Evolutionary conservation across 2,113 vertebrate genomes (phyloP).

Genomic region (Psephotus haematonotus): DNA sequence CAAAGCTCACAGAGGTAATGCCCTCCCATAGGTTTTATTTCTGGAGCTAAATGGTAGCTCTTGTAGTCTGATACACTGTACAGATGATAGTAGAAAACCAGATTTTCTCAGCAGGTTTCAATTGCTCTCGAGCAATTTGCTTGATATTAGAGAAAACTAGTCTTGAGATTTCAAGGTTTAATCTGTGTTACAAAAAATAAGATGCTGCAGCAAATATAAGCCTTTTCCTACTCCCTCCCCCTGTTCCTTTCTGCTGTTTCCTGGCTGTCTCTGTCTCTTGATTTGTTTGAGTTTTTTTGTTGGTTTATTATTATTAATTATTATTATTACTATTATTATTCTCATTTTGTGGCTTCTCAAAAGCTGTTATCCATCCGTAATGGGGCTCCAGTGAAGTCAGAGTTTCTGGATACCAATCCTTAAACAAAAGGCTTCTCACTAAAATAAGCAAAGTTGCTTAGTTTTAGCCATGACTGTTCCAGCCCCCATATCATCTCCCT

Average conservation of each 20-base stretch:
- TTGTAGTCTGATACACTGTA: not conserved
- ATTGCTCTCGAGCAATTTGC: not conserved
- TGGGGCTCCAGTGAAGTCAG: not conserved
- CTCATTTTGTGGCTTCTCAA: not conserved
- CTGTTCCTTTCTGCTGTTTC: not conserved
- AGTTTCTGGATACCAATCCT: not conserved
- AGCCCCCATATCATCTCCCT: not conserved
- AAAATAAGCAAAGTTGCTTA: not conserved
- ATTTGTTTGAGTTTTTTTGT: not conserved
- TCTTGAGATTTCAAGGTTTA: not conserved
- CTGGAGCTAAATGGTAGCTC: not conserved
- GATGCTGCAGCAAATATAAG: not conserved
- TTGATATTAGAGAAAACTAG: not conserved
- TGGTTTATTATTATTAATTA: not conserved
- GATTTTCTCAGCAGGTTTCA: not conserved
- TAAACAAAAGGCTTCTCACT: not conserved
- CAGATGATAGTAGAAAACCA: not conserved
- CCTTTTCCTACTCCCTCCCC: not conserved
- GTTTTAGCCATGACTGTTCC: not conserved
- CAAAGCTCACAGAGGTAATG: rapidly evolving
- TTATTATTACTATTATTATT: not conserved
- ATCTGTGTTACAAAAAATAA: not conserved
- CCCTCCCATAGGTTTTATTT: not conserved
- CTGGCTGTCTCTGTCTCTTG: not conserved
- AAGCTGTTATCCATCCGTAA: not conserved